Percentiles rank a stretch among this genome's conserved stretches.
Evolutionary conservation across 2,888 invertebrate genomes (phyloP).

Genomic region (Selenia dentaria): DNA sequence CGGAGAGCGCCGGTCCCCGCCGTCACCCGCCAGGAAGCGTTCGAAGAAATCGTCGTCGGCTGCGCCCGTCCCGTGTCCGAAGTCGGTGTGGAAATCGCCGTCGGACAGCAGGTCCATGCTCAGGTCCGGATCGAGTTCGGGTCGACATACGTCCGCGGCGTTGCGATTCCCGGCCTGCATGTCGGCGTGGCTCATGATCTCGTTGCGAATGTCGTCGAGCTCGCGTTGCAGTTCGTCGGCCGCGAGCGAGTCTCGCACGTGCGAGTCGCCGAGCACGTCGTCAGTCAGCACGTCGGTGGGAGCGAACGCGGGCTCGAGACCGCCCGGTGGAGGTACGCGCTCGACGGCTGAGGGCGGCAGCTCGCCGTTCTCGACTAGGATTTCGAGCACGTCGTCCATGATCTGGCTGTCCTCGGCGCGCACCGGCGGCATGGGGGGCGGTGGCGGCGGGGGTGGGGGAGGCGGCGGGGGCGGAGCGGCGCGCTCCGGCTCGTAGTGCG

Average conservation of each 20-base stretch:
- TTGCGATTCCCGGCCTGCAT: slow-evolving; percentile 52
- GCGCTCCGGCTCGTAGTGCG: slow-evolving; percentile 71
- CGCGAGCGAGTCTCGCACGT: slow-evolving; percentile 62
- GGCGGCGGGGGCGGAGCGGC: slow-evolving; percentile 52
- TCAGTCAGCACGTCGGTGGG: slow-evolving; percentile 65
- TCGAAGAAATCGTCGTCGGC: slow-evolving; percentile 73
- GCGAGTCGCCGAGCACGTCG: slow-evolving; percentile 59
- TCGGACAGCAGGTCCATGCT: slow-evolving; percentile 57
- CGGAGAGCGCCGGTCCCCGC: slow-evolving; percentile 52
- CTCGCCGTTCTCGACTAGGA: slow-evolving; percentile 96
- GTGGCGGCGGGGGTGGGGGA: slow-evolving; percentile 56
- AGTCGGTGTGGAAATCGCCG: slow-evolving; percentile 64
- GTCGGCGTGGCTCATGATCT: slow-evolving; percentile 72
- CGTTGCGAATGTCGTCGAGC: slow-evolving; percentile 74
- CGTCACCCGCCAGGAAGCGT: slow-evolving; percentile 60
- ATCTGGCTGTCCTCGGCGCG: slow-evolving; percentile 87
- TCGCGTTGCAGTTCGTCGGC: slow-evolving; percentile 73
- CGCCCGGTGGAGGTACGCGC: slow-evolving; percentile 81
- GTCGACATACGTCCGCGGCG: slow-evolving; percentile 41
- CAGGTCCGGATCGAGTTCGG: slow-evolving; percentile 61
- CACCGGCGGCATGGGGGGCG: slow-evolving; percentile 52
- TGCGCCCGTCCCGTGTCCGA: slow-evolving; percentile 59
- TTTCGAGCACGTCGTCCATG: slow-evolving; percentile 96
- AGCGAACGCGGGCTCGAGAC: slow-evolving; percentile 33
- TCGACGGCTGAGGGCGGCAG: slow-evolving; percentile 94